Base-by-base conservation (phyloP, 2,888 invertebrate genomes). In the Caenorhabditis sp. region DNA sequence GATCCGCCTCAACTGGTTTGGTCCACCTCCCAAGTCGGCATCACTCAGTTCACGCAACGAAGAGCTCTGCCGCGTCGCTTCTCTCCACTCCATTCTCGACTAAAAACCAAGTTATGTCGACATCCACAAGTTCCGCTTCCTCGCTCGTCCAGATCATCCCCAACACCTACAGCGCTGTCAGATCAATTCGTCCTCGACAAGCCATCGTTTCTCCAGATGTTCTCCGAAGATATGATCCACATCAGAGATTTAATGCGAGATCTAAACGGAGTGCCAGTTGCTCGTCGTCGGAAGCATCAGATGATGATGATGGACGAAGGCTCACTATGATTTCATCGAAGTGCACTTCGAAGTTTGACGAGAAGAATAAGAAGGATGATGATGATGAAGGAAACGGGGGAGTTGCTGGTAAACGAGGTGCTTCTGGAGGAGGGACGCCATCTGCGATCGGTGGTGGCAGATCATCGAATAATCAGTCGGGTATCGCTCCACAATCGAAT, bases 271-370 rank as follows among this genome's bases (percentile, higher is more conserved):
- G 87, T 32, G 87, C 89, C 2, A 96, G 96, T 67, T 97, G 97
- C 92, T 96, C 96, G 88, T 97, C 96, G 65, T 97, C 97, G 0
- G 97, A 97, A 92, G 95, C 97, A 6, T 96, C 96, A 79, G 97
- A 97, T 92, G 93, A 93, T 28, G 93, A 93, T 96, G 88, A 88
- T 51, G 86, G 87, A 15, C 71, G 88, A 4, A 71, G 88, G n/a
- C 69, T 88, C 58, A 85, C 85, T 22, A 82, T 89, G 76, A 60
- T 89, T 2, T 83, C 82, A 22, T 69, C 81, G 69, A 82, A 85
- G 55, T 82, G 78, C 24, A 24, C 65, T 4, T 28, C 69, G 20
- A 78, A 74, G 40, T 64, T 77, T 44, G 69, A 81, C 26, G 62
- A 76, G 53, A 58, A 58, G 15, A 65, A 69, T 13, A 81, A 80